Base-by-base conservation (phyloP, 2,113 vertebrate genomes). In the Mixornis gularis region DNA sequence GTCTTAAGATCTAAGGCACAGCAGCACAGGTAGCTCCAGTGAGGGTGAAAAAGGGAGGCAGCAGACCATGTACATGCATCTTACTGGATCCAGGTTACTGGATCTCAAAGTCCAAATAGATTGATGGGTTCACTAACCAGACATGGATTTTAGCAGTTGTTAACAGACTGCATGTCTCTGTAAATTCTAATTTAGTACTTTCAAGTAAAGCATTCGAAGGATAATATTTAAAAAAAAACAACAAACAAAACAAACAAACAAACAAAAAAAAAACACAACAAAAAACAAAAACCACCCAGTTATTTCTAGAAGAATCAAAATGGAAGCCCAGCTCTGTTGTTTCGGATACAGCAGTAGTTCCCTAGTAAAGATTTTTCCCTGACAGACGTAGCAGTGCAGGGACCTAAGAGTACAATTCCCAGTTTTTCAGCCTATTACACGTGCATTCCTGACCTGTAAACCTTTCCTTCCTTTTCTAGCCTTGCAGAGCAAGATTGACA, bases 231-330 rank as follows among this genome's bases (percentile, higher is more conserved):
- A 49, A 68, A 55, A 40, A 13, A n/a, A 21, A 7, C 10, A n/a
- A n/a, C 24, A 25, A 41, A n/a, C n/a, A 40, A 20, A 17, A 8
- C 17, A 60, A 38, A n/a, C n/a, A n/a, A n/a, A n/a, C n/a, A n/a
- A n/a, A n/a, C n/a, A n/a, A 7, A 26, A 49, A 68, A 55, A 40
- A 13, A n/a, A 21, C 12, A 7, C 10, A n/a, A n/a, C 24, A 25
- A 41, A 40, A 20, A 17, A 8, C 17, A 60, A 38, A n/a, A 26
- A 12, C 7, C 44, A 32, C 20, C 32, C 25, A 43, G 44, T 82
- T 93, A 77, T 92, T 95, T 96, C 68, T 79, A 80, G 71, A 94
- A 58, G 59, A 68, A 82, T 79, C 84, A 66, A 41, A 83, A 81
- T 53, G 66, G 92, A 94, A 94, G 60, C 36, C 48, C 71, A 66